These are phyloP conservation scores for Aurelia sp. DNA, from an alignment of 30 jellyfish, hydroid and myxozoan species.

Conservation along the genomic window DNA sequence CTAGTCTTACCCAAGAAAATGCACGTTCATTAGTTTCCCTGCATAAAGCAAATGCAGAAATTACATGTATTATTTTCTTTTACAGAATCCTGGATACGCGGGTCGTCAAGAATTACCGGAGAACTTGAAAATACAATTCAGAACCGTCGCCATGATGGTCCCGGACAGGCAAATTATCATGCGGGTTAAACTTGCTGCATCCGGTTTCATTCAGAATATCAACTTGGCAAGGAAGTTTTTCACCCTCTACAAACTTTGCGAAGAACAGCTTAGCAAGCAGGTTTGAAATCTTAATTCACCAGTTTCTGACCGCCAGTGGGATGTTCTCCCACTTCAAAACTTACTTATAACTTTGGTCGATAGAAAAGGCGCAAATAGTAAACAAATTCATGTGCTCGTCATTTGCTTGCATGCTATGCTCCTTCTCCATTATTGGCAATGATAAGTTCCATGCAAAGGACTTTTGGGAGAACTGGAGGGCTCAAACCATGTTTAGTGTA, in stretches of 20 bases:
- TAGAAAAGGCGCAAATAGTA: too few species aligned
- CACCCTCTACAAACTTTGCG: constrained; percentile 87
- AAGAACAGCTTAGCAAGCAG: constrained; percentile 88
- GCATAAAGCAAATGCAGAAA: too few species aligned
- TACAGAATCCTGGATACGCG: constrained; percentile 94
- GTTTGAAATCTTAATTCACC: constrained; percentile 2
- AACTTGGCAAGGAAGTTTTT: constrained; percentile 83
- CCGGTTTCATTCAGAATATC: constrained; percentile 88
- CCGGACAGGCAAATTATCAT: constrained; percentile 95
- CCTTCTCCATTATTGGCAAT: too few species aligned
- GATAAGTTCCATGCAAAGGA: too few species aligned
- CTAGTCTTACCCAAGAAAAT: too few species aligned
- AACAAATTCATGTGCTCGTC: too few species aligned
- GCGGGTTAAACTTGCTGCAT: constrained; percentile 91
- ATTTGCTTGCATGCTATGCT: too few species aligned
- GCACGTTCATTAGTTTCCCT: too few species aligned
- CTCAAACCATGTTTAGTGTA: too few species aligned
- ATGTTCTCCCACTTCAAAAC: too few species aligned
- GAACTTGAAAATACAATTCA: constrained; percentile 84
- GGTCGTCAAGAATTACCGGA: constrained; percentile 97
- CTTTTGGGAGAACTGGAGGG: too few species aligned
- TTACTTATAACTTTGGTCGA: too few species aligned
- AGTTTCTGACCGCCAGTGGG: background rate
- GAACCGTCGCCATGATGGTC: constrained; percentile 96
- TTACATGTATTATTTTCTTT: background rate